Percentiles rank a stretch among this genome's conserved stretches.
phyloP scores from a whole-genome alignment of 64 coral and sea anemone genomes.

The Porites lutea region DNA sequence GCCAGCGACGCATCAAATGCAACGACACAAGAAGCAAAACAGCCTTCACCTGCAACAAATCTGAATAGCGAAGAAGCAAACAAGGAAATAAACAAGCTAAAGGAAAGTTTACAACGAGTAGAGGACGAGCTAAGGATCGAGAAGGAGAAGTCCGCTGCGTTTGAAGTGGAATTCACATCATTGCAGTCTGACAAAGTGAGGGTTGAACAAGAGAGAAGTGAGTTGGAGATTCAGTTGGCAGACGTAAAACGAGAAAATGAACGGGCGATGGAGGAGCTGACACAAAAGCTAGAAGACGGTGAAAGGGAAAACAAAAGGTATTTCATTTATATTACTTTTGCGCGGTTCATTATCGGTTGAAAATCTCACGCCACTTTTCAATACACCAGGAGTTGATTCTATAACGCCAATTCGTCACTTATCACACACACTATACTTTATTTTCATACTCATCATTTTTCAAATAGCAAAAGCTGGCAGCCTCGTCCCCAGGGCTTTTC shows the following conservation, averaged over 20 bases:
- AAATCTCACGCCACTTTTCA: not conserved
- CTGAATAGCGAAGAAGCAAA: not conserved
- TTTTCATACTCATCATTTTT: too few relatives aligned
- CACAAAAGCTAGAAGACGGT: conserved; percentile 71
- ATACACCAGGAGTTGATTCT: too few relatives aligned
- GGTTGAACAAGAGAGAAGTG: conserved; percentile 86
- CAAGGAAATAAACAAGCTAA: conserved; percentile 47
- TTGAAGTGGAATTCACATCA: conserved; percentile 58
- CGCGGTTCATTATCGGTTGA: not conserved
- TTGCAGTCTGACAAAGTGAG: conserved; percentile 63
- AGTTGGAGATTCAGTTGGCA: conserved; percentile 71
- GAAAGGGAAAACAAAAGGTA: conserved; percentile 81
- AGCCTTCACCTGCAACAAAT: not conserved
- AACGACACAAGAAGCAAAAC: not conserved
- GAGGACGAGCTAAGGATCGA: conserved; percentile 74
- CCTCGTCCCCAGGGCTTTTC: too few relatives aligned
- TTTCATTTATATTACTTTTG: not conserved
- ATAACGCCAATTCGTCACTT: too few relatives aligned
- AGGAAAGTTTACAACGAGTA: conserved; percentile 35
- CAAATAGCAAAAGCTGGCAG: too few relatives aligned
- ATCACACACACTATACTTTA: too few relatives aligned
- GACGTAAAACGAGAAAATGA: conserved; percentile 71
- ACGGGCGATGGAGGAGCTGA: conserved; percentile 49
- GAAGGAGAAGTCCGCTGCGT: conserved; percentile 56
- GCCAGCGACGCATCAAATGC: not conserved